A percentile compares a stretch with the other conserved stretches of the same genome.
These are phyloP conservation scores for Apostichopus californicus DNA, from an alignment of 35 echinoderm and acorn worm genomes.

Conservation along the genomic window DNA sequence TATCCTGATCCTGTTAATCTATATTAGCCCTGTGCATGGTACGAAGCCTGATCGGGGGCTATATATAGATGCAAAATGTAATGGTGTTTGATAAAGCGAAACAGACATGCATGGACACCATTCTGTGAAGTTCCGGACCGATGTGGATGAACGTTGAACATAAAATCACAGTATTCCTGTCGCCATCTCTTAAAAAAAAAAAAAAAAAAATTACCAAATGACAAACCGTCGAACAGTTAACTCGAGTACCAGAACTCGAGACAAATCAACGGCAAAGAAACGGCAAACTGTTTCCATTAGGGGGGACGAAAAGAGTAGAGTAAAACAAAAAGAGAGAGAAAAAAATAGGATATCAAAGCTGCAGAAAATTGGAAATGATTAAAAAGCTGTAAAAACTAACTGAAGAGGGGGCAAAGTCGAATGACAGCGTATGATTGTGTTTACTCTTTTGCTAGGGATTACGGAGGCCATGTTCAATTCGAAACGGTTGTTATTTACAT, in stretches of 20 bases:
- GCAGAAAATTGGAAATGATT: conserved; percentile 11
- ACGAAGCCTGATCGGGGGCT: too few relatives aligned
- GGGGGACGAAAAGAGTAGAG: too few relatives aligned
- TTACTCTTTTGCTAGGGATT: conserved; percentile 19
- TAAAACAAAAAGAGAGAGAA: not conserved
- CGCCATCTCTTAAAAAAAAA: not conserved
- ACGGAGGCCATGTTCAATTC: conserved; percentile 1
- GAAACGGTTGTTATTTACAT: conserved; percentile 19
- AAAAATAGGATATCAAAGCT: not conserved
- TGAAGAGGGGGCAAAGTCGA: conserved; percentile 39
- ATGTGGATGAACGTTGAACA: too few relatives aligned
- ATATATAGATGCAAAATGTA: too few relatives aligned
- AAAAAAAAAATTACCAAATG: not conserved
- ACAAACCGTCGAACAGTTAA: not conserved
- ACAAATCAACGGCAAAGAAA: not conserved
- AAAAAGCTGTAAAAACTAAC: conserved; percentile 35
- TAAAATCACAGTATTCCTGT: not conserved
- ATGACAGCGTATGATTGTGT: conserved; percentile 6
- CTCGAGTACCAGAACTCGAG: not conserved
- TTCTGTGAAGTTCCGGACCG: too few relatives aligned
- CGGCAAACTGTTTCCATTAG: not conserved
- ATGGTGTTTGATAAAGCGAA: too few relatives aligned
- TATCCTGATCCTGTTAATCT: too few relatives aligned
- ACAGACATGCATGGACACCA: too few relatives aligned
- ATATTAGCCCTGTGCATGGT: too few relatives aligned